Percentiles rank a stretch among this genome's conserved stretches.
Evolutionary conservation across 2,888 invertebrate genomes (phyloP).

Genomic region (Nineta flava): DNA sequence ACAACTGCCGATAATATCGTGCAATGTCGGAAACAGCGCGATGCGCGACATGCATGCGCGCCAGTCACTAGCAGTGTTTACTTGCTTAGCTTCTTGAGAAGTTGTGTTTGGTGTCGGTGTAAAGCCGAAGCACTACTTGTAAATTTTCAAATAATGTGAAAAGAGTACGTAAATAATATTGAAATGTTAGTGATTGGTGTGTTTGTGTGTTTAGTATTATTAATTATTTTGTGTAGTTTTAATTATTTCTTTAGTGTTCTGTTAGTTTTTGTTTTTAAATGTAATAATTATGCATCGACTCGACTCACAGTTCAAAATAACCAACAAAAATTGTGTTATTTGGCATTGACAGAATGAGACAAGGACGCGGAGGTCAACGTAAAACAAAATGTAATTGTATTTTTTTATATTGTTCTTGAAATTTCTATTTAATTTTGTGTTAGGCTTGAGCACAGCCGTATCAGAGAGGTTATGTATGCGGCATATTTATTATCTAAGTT

Average conservation of each 20-base stretch:
- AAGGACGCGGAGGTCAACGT: constrained; percentile 36
- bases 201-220: constrained; percentile 16
- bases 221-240: constrained; percentile 16
- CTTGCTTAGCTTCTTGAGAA: constrained; percentile 30
- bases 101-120: constrained; percentile 24
- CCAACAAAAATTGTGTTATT: constrained; percentile 23
- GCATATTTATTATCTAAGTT: constrained; percentile 10
- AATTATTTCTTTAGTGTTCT: constrained; percentile 17
- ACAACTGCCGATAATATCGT: constrained; percentile 16
- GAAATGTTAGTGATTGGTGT: constrained; percentile 18
- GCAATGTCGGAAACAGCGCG: constrained; percentile 5
- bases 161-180: constrained; percentile 17
- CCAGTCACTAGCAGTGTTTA: constrained; percentile 34
- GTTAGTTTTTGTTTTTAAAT: constrained; percentile 5
- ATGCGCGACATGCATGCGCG: constrained; percentile 1
- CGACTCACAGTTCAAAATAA: constrained; percentile 21
- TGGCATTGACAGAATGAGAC: constrained; percentile 33
- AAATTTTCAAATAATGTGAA: constrained; percentile 10
- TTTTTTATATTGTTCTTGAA: constrained; percentile 10
- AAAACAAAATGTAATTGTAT: constrained; percentile 34
- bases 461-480: constrained; percentile 20
- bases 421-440: constrained; percentile 3
- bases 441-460: constrained; percentile 9
- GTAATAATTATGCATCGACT: constrained; percentile 9
- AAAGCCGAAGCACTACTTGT: constrained; percentile 17